phyloP scores from a whole-genome alignment of 2,113 vertebrate genomes.

The Ploceus nigricollis region DNA sequence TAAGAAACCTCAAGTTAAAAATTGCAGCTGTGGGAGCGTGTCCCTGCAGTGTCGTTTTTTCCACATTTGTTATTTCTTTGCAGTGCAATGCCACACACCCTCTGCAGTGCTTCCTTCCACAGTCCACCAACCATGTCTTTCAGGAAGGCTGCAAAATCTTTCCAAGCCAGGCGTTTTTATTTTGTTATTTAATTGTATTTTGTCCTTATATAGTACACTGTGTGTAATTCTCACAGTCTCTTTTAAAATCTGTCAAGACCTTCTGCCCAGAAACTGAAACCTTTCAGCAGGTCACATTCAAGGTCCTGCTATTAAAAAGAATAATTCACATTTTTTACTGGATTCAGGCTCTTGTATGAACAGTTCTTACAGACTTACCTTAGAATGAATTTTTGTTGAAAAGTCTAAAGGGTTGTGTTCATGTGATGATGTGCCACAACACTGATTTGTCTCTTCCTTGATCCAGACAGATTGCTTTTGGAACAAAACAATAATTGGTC shows the following conservation, averaged over 20 bases:
- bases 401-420: neutral
- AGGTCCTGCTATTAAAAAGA: neutral
- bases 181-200: neutral
- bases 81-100: neutral
- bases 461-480: neutral
- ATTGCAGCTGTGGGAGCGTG: accelerated
- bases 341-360: neutral
- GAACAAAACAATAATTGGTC: neutral
- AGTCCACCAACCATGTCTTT: neutral
- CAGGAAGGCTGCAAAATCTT: neutral
- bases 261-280: neutral
- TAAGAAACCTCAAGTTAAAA: neutral
- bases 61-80: neutral
- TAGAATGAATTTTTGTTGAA: neutral
- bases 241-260: neutral
- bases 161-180: neutral
- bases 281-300: neutral
- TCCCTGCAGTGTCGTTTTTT: neutral
- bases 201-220: neutral
- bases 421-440: neutral
- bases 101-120: neutral
- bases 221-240: neutral
- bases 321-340: neutral
- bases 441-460: neutral
- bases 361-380: neutral